Evolutionary conservation across 2,888 invertebrate species (phyloP), one percentile per base, ranked within the genome.

Genomic region (Tipula vernalis): DNA sequence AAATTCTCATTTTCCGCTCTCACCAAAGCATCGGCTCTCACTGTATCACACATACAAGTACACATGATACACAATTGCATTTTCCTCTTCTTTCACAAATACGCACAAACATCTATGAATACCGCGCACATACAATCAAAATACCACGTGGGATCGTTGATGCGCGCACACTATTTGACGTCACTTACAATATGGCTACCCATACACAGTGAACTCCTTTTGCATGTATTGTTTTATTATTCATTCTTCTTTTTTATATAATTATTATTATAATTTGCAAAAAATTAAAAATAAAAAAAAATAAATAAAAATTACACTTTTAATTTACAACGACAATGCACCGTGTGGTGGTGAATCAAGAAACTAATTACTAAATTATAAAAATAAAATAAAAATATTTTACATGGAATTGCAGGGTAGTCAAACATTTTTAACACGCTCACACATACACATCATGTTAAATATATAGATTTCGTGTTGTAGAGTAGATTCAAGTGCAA

Each of bases 131-230:
- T 51, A 87, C 86, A 18, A 28, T 57, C 39, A 86, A 39, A 86
- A 41, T 10, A 88, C 87, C 88, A 88, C 88, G 88, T 88, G 88
- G 88, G 86, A 85, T 87, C 87, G 87, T 51, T 87, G 88, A 87
- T 87, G 88, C 88, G 88, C 86, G 86, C 86, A 86, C 51, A 86
- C 39, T 57, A 86, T 86, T 57, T 86, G 86, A 86, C 86, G 86
- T 86, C 86, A 86, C 12, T n/a, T 51, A 57, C 13, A 86, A 86
- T 39, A 86, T 86, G 86, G 86, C 86, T n/a, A 39, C 36, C 57
- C 28, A 71, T 28, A 71, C 71, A 71, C 8, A 13, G 71, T 28
- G 4, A 71, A 71, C 28, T 71, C 71, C 28, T 71, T 28, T 71
- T 71, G 71, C 28, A 71, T 71, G 71, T 71, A 71, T 71, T 71